Evolutionary conservation across 1,140 invertebrate genomes (phyloP), one percentile per base, ranked within the genome.

Genomic region (Drosophila mauritiana): DNA sequence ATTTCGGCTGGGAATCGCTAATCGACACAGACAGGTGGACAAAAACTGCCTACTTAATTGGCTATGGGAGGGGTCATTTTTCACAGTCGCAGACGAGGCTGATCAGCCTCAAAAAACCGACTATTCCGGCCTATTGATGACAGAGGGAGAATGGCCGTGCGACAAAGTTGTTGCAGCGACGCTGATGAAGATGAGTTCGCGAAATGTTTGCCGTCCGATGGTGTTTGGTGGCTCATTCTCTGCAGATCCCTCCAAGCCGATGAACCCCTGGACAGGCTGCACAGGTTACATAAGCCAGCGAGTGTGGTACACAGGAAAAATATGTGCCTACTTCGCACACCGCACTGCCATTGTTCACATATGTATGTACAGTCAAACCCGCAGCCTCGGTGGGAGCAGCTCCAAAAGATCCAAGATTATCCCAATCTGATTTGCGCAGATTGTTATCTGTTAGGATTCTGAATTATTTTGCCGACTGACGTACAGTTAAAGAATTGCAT

Each of bases 111-210:
- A 61, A 85, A 78, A 82, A 82, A 51, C 58, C 49, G 46, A 75
- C 55, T 58, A 72, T 68, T 76, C 70, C 61, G 81, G 83, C 82
- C 61, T 76, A 83, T 88, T 72, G 70, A 86, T 86, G 79, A 76
- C 80, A 65, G 59, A 36, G 54, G 31, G 64, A 83, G 80, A 79
- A 75, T 79, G 62, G 49, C 49, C 59, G 46, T 22, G 39, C 43
- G 31, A 56, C 54, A 76, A 84, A 85, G 58, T 58, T 61, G 52
- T 82, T 76, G 73, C 76, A 36, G 58, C 64, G 42, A 25, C 25
- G 68, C 56, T 82, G 83, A 76, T 83, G 79, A 79, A 72, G 82
- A 86, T 88, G 82, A 88, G 80, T 81, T 46, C 48, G 62, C 81
- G 40, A 46, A 77, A 72, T 76, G 37, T 22, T 45, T 20, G 42